These are phyloP conservation scores for Drosophila mayaguana DNA, from an alignment of 2,888 invertebrate species.

Conservation along the genomic window DNA sequence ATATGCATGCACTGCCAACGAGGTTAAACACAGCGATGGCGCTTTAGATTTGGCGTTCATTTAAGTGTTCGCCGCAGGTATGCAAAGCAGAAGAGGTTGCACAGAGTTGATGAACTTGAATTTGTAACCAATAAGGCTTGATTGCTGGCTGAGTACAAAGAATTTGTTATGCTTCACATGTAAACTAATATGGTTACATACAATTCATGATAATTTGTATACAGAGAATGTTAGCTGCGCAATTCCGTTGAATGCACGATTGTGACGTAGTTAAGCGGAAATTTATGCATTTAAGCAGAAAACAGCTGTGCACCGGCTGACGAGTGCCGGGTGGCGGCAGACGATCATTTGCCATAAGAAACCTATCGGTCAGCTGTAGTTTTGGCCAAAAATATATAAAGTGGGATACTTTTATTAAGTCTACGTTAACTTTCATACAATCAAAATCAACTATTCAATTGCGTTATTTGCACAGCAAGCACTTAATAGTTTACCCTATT, in stretches of 20 bases:
- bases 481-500: background rate
- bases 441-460: background rate
- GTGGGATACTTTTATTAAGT: background rate
- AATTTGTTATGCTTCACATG: background rate
- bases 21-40: too few species aligned
- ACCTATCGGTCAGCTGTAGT: background rate
- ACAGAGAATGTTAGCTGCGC: background rate
- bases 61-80: conserved; percentile 4
- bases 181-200: too few species aligned
- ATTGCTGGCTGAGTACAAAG: background rate
- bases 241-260: background rate
- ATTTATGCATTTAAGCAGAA: background rate
- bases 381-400: background rate
- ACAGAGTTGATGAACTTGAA: background rate
- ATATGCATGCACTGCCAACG: background rate
- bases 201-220: background rate
- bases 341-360: background rate
- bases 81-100: background rate
- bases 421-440: background rate
- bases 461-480: background rate
- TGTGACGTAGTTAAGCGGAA: background rate
- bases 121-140: background rate
- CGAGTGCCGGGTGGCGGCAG: background rate
- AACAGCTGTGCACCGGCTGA: background rate
- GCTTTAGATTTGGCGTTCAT: background rate